These are phyloP conservation scores for Drosophila insularis DNA, from an alignment of 1,140 invertebrate species.

Conservation along the genomic window DNA sequence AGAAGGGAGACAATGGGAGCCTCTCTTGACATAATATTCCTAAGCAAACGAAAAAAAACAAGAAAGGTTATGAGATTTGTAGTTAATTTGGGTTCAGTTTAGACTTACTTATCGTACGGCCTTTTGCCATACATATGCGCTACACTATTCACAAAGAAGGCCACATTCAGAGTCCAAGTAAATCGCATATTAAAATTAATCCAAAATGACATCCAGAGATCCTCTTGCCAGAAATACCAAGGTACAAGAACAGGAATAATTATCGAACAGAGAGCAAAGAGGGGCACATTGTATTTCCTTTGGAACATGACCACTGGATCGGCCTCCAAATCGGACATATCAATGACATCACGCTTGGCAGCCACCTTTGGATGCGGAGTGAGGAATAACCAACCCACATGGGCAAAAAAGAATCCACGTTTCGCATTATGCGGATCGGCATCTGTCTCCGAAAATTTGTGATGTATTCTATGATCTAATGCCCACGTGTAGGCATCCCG, in stretches of 20 bases:
- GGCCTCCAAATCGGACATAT: slow-evolving; percentile 91
- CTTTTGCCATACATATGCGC: slow-evolving; percentile 95
- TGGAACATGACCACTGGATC: slow-evolving; percentile 95
- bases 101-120: slow-evolving; percentile 92
- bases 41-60: slow-evolving; percentile 63
- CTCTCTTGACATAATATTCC: slow-evolving; percentile 89
- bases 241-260: slow-evolving; percentile 91
- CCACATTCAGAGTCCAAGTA: slow-evolving; percentile 92
- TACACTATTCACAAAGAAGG: slow-evolving; percentile 96
- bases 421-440: slow-evolving; percentile 92
- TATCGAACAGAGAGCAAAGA: slow-evolving; percentile 91
- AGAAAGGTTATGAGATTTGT: neutral
- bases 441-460: slow-evolving; percentile 92
- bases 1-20: slow-evolving; percentile 88
- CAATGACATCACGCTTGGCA: slow-evolving; percentile 89
- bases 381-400: slow-evolving; percentile 91
- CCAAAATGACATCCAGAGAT: slow-evolving; percentile 90
- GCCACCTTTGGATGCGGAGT: slow-evolving; percentile 91
- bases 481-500: slow-evolving; percentile 90
- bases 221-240: slow-evolving; percentile 92
- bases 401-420: slow-evolving; percentile 91
- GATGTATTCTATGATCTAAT: slow-evolving; percentile 91
- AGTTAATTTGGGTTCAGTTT: neutral
- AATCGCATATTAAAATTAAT: slow-evolving; percentile 93
- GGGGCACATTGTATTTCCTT: slow-evolving; percentile 88